Conservation (phyloP, 2,113 vertebrate genomes). For the Ceratotherium simum region DNA sequence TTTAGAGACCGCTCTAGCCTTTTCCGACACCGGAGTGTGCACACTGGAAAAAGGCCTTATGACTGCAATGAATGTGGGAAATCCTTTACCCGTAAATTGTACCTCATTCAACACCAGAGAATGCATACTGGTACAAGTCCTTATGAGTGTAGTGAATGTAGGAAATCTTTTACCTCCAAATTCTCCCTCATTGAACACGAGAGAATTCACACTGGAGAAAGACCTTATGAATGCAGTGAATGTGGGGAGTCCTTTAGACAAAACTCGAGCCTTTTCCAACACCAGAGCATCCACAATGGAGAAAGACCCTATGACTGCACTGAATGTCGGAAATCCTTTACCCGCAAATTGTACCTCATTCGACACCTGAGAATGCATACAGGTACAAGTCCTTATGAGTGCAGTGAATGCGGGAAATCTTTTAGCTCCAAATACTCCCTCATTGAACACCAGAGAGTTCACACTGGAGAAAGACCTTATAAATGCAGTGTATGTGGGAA, state of each 20-base stretch:
- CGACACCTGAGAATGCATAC: constrained; percentile 56
- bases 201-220: no score
- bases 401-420: background rate
- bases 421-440: no score
- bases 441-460: no score
- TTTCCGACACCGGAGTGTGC: background rate
- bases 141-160: no score
- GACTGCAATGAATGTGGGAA: constrained; percentile 41
- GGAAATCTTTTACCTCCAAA: no score
- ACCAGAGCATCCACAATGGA: background rate
- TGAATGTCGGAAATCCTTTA: constrained; percentile 34
- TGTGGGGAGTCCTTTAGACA: no score
- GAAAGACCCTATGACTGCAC: constrained; percentile 29
- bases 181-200: no score
- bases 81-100: constrained; percentile 9
- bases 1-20: constrained; percentile 54
- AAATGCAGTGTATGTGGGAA: constrained; percentile 30
- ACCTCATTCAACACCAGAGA: constrained; percentile 29
- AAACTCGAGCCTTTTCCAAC: no score
- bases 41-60: constrained; percentile 52
- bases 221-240: no score
- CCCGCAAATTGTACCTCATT: background rate
- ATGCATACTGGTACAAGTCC: no score
- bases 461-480: no score
- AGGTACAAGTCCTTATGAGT: constrained; percentile 61